Conservation (phyloP, 2,113 vertebrate species). For the Datnioides undecimradiatus region DNA sequence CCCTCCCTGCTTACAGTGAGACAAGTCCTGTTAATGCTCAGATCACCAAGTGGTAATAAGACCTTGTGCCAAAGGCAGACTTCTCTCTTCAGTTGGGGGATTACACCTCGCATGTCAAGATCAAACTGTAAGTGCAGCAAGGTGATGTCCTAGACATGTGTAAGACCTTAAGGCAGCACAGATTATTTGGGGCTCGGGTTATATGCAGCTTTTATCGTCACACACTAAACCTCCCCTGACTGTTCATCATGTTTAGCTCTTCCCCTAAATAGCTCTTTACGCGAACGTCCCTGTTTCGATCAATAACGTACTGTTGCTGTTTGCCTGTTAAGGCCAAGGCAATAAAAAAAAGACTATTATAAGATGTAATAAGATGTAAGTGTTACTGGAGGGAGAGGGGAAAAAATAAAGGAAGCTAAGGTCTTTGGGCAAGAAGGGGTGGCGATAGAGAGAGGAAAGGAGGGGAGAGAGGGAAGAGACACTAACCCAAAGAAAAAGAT, state of each 20-base stretch:
- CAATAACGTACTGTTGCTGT: conserved; percentile 32
- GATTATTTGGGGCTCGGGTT: conserved; percentile 19
- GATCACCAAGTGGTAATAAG: conserved; percentile 44
- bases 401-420: neutral
- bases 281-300: conserved; percentile 36
- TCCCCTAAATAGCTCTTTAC: neutral
- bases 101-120: conserved; percentile 38
- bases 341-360: conserved; percentile 39
- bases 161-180: neutral
- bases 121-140: conserved; percentile 32
- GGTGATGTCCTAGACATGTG: conserved; percentile 27
- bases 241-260: conserved; percentile 18
- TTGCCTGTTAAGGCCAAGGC: conserved; percentile 36
- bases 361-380: conserved; percentile 36
- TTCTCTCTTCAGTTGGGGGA: conserved; percentile 11
- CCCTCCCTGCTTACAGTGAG: conserved; percentile 39
- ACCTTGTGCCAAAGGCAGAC: conserved; percentile 22
- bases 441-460: conserved; percentile 8
- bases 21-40: neutral
- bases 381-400: conserved; percentile 3
- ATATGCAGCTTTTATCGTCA: neutral
- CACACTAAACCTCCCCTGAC: neutral
- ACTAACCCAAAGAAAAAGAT: conserved; percentile 46
- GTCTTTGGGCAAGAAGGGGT: conserved; percentile 25
- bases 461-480: conserved; percentile 11